Evolutionary conservation across 2,888 invertebrate species (phyloP), one percentile per base, ranked within the genome.

Genomic region (Oscheius sp.): DNA sequence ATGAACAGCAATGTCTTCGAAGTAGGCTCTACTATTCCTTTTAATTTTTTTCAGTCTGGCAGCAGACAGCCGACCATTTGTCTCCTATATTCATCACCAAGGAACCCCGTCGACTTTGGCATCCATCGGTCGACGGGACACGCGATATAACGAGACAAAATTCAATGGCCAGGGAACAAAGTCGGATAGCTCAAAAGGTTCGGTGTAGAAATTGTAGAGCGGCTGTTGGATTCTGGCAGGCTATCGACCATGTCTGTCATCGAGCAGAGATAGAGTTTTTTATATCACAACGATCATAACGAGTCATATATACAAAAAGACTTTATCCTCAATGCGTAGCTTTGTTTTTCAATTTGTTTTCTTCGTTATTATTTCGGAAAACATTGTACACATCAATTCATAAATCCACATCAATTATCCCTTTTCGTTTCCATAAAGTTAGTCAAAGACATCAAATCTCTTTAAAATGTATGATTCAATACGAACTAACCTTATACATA

Each of bases 41-140:
- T 38, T 17, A 41, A 9, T 28, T n/a, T 6, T 14, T 26, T 51
- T 50, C 20, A 67, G 67, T 32, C 1, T 67, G 67, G 67, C 30
- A 38, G 2, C 30, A 24, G 20, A 49, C 47, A 9, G 30, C 44
- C 14, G 54, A 38, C 2, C 24, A 33, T 2, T 14, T 67, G 6
- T 20, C 49, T 14, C 30, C 56, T 12, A 36, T 14, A n/a, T 67
- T 67, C 33, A 41, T 51, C 17, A 14, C 50, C 9, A 20, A 44
- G 5, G 24, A 33, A 14, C 67, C 67, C 1, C 38, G 17, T 8
- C 62, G 54, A 5, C 26, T 67, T 5, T 22, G 41, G 14, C 24
- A 38, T 17, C 67, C 67, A 6, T 62, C 67, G 12, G 44, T 62
- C 28, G 67, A 67, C 24, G 67, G 62, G 28, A 44, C 67, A 5